Conservation (phyloP, 2,797 vertebrate species). For the Pogonophryne albipinna region DNA sequence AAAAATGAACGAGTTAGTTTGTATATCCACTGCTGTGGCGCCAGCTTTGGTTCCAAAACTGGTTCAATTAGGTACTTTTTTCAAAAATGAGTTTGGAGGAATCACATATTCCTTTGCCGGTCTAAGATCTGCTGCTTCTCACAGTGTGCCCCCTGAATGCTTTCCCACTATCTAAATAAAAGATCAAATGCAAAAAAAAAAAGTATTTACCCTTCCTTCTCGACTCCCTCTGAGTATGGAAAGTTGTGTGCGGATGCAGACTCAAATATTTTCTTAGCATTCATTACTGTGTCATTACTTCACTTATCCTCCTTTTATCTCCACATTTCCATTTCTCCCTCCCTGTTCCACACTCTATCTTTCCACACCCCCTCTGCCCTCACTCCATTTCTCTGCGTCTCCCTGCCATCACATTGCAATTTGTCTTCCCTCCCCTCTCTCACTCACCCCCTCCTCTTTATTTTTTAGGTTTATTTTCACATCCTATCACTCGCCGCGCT, state of each 20-base stretch:
- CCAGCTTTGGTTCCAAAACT: no score
- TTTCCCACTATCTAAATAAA: slow-evolving; percentile 14
- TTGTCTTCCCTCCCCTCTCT: slow-evolving; percentile 19
- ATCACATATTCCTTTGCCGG: slow-evolving; percentile 18
- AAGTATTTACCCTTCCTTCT: not conserved
- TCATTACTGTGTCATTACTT: slow-evolving; percentile 47
- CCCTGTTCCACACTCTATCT: slow-evolving; percentile 8
- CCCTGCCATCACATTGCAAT: slow-evolving; percentile 18
- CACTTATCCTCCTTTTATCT: slow-evolving; percentile 40
- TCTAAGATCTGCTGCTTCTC: slow-evolving; percentile 21
- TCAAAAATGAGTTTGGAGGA: not conserved
- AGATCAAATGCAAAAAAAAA: slow-evolving; percentile 25
- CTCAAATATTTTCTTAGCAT: slow-evolving; percentile 50
- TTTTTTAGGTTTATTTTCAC: slow-evolving; percentile 55
- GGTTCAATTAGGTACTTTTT: no score
- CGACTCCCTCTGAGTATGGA: not conserved
- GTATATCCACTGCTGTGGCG: no score
- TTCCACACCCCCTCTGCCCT: slow-evolving; percentile 3
- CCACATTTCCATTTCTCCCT: slow-evolving; percentile 10
- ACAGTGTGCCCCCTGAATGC: not conserved
- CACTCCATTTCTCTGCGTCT: slow-evolving; percentile 32
- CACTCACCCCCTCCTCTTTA: slow-evolving; percentile 31
- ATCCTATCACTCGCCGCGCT: slow-evolving; percentile 16
- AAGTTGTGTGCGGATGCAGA: slow-evolving; percentile 26
- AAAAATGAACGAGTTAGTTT: no score